These are phyloP conservation scores for Ianthella basta DNA, from an alignment of 37 sponge, comb jelly and placozoan genomes.

Conservation along the genomic window DNA sequence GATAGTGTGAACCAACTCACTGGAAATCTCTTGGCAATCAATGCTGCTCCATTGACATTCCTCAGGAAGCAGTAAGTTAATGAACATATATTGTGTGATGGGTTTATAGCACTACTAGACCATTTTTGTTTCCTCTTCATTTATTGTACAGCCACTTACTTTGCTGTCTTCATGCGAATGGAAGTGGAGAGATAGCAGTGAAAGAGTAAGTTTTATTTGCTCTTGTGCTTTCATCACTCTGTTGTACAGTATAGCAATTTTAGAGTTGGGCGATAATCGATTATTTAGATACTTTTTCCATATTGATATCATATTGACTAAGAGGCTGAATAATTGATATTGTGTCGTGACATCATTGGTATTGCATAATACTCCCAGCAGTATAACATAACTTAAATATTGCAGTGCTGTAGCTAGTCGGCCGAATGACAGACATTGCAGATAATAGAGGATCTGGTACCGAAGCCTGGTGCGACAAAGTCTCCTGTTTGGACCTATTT, in stretches of 20 bases:
- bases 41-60: slow-evolving; percentile 28
- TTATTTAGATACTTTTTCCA: too few species aligned
- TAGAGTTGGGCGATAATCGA: too few species aligned
- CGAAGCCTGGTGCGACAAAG: too few species aligned
- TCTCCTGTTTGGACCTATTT: too few species aligned
- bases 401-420: too few species aligned
- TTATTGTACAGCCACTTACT: slow-evolving; percentile 43
- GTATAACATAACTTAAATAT: too few species aligned
- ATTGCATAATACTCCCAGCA: too few species aligned
- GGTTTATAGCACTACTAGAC: neutral
- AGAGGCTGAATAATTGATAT: too few species aligned
- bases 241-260: slow-evolving; percentile 11
- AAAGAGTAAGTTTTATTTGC: slow-evolving; percentile 19
- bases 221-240: neutral
- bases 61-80: slow-evolving; percentile 54
- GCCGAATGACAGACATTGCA: too few species aligned
- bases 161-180: slow-evolving; percentile 58
- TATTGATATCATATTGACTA: too few species aligned
- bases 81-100: neutral
- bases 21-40: slow-evolving; percentile 37
- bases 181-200: slow-evolving; percentile 54
- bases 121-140: neutral
- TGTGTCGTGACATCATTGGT: too few species aligned
- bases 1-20: slow-evolving; percentile 49
- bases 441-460: too few species aligned